Percentiles rank a stretch among this genome's conserved stretches.
Conservation (phyloP, 2,797 vertebrate genomes). For the Enteromius unitaeniatus region DNA sequence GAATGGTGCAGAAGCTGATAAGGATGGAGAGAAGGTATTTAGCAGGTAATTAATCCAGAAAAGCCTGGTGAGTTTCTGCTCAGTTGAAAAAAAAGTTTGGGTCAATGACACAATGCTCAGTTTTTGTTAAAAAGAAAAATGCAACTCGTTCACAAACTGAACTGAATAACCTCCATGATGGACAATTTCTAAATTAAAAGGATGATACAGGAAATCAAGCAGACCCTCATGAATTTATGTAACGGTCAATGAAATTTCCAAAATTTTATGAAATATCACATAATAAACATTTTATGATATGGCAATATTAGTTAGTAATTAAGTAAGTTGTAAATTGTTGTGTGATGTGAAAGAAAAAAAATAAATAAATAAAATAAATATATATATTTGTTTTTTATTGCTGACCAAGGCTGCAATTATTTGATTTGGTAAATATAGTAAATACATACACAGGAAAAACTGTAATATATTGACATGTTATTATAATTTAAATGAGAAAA, state of each 20-base stretch:
- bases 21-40: conserved; percentile 47
- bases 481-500: neutral
- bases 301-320: neutral
- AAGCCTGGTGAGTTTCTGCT: conserved; percentile 50
- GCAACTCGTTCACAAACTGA: neutral
- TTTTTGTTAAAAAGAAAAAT: conserved; percentile 34
- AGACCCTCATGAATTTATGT: neutral
- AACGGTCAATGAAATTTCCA: neutral
- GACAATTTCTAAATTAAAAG: neutral
- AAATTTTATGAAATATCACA: neutral
- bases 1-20: conserved; percentile 46
- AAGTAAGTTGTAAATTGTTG: neutral
- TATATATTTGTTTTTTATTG: too few relatives aligned
- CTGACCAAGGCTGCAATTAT: neutral
- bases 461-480: too few relatives aligned
- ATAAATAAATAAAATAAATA: too few relatives aligned
- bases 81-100: conserved; percentile 15
- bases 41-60: conserved; percentile 56
- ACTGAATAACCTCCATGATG: neutral
- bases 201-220: neutral
- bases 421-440: neutral
- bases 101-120: conserved; percentile 41
- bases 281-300: neutral
- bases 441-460: too few relatives aligned
- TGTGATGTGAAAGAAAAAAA: neutral